Base-by-base conservation (phyloP, 2,888 invertebrate species). In the Fragum sueziense region DNA sequence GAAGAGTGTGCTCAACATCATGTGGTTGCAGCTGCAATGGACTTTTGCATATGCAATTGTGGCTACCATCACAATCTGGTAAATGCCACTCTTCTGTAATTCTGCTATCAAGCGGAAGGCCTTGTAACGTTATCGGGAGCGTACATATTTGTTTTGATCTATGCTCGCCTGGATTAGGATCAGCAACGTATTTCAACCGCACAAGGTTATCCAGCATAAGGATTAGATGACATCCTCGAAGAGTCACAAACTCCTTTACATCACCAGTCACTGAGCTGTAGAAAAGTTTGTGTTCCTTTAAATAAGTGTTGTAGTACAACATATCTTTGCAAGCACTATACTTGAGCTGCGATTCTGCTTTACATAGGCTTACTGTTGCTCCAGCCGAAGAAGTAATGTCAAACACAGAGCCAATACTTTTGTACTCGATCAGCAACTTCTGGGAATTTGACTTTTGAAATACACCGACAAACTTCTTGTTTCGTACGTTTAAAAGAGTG, bases 91-190 rank as follows among this genome's bases (percentile, higher is more conserved):
- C 29, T 0, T 76, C 71, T 27, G 71, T 74, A 41, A 79, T 51
- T 33, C 37, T 41, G 29, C 70, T 57, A 73, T 82, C 76, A 37
- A 37, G 27, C 47, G 79, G 79, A 25, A 79, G 65, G 25, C 82
- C 82, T 67, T 79, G 76, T 9, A 82, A 2, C 0, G 82, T 82
- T 7, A 82, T 74, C 14, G 79, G 82, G 22, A 82, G 61, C 17
- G 82, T 82, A 27, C 82, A 82, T 17, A 82, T 37, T 59, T 82
- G 82, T 33, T 74, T 79, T 22, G 57, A 59, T 47, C 71, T 34
- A 20, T 59, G 31, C 22, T 75, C 75, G 6, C 79, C 75, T 22
- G 79, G 70, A 25, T 79, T 74, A 7, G 70, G 70, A 62, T 79
- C 74, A 6, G 67, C 68, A n/a, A 74, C 57, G 37, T 68, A 74